Evolutionary conservation across 2,113 vertebrate species (phyloP).

Genomic region (Madoqua kirkii): DNA sequence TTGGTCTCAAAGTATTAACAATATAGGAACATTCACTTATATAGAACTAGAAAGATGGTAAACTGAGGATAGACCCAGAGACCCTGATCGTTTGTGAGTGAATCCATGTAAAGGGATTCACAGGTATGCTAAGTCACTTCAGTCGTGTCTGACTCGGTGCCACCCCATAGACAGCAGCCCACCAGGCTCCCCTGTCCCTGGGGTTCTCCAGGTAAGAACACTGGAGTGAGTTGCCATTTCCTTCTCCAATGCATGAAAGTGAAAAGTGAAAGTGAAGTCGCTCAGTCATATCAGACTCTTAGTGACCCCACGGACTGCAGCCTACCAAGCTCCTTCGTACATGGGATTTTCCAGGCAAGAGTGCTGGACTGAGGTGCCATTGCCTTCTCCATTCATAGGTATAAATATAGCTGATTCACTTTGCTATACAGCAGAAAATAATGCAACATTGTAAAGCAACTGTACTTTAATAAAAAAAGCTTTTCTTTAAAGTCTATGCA

Average conservation of each 20-base stretch:
- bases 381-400: background rate
- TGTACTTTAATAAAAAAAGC: background rate
- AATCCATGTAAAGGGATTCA: background rate
- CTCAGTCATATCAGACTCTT: too few species aligned
- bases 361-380: too few species aligned
- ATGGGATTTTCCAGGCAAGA: too few species aligned
- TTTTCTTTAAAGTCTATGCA: background rate
- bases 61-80: background rate
- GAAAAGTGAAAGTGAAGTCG: too few species aligned
- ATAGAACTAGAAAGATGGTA: background rate
- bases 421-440: background rate
- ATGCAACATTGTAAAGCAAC: background rate
- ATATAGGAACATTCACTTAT: background rate
- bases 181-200: too few species aligned
- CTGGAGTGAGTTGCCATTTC: too few species aligned
- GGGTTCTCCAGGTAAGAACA: too few species aligned
- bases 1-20: background rate
- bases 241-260: too few species aligned
- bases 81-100: background rate
- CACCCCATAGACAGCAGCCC: too few species aligned
- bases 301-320: too few species aligned
- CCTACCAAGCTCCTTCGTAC: too few species aligned
- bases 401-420: background rate
- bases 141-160: too few species aligned
- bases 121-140: background rate